Conservation (phyloP, 2,888 invertebrate species). For the Myathropa florea region DNA sequence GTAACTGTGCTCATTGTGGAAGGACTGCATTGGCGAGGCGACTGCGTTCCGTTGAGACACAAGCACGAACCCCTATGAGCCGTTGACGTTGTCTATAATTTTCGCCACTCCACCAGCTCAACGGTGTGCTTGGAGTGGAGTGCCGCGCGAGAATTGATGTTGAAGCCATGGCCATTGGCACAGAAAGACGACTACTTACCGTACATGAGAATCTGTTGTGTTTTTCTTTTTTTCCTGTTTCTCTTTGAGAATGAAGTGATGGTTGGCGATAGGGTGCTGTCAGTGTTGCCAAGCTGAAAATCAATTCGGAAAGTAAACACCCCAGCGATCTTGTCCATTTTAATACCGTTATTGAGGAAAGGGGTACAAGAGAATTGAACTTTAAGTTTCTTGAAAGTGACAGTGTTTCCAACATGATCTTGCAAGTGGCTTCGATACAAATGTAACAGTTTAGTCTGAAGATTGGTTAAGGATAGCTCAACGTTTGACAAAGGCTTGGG, state of each 20-base stretch:
- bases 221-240: background rate
- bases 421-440: too few species aligned
- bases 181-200: slow-evolving; percentile 26
- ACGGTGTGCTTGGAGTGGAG: background rate
- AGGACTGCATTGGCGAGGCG: slow-evolving; percentile 8
- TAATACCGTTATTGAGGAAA: background rate
- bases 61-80: slow-evolving; percentile 42
- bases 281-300: background rate
- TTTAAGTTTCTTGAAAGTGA: too few species aligned
- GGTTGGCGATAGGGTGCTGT: slow-evolving; percentile 20
- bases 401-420: too few species aligned
- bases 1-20: slow-evolving; percentile 44
- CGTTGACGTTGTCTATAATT: slow-evolving; percentile 37
- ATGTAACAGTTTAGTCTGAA: too few species aligned
- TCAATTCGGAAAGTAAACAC: background rate
- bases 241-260: background rate
- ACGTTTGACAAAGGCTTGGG: too few species aligned
- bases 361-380: background rate
- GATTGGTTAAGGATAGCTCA: too few species aligned
- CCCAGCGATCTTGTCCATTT: background rate
- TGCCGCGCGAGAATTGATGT: slow-evolving; percentile 13
- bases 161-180: slow-evolving; percentile 45
- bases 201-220: slow-evolving; percentile 18
- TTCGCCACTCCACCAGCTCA: background rate
- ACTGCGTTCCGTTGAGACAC: slow-evolving; percentile 16